Percentiles rank a stretch among this genome's conserved stretches.
Evolutionary conservation across 2,888 invertebrate genomes (phyloP).

Genomic region (Yponomeuta cagnagella): DNA sequence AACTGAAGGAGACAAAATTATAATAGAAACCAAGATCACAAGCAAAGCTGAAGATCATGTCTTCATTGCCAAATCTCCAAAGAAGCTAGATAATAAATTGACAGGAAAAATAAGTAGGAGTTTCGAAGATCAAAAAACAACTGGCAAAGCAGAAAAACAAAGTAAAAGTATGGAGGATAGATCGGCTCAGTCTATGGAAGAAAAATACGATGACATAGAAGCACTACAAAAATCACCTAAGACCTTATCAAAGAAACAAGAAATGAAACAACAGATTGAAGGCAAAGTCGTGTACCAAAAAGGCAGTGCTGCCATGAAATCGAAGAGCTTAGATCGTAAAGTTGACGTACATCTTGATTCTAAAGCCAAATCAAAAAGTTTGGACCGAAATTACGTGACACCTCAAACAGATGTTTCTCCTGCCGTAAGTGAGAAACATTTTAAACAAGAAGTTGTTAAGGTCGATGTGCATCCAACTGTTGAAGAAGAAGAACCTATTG

Average conservation of each 20-base stretch:
- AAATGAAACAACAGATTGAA: constrained; percentile 79
- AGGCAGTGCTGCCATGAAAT: constrained; percentile 69
- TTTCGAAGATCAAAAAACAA: constrained; percentile 76
- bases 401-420: constrained; percentile 44
- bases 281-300: constrained; percentile 79
- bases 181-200: constrained; percentile 76
- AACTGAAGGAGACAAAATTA: constrained; percentile 81
- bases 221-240: constrained; percentile 76
- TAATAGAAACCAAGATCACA: constrained; percentile 82
- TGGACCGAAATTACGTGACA: constrained; percentile 78
- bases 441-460: constrained; percentile 66
- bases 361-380: constrained; percentile 79
- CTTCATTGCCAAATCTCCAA: constrained; percentile 84
- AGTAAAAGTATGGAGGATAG: constrained; percentile 80
- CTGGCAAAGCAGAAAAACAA: constrained; percentile 72
- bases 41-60: constrained; percentile 86
- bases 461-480: constrained; percentile 64
- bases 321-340: constrained; percentile 80
- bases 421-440: constrained; percentile 59
- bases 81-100: constrained; percentile 79
- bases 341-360: constrained; percentile 75
- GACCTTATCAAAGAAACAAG: constrained; percentile 75
- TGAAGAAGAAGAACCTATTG: constrained; percentile 33
- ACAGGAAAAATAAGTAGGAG: constrained; percentile 77
- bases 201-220: constrained; percentile 75